Evolutionary conservation across 2,113 vertebrate genomes (phyloP).

Genomic region (Dipodomys ordii): DNA sequence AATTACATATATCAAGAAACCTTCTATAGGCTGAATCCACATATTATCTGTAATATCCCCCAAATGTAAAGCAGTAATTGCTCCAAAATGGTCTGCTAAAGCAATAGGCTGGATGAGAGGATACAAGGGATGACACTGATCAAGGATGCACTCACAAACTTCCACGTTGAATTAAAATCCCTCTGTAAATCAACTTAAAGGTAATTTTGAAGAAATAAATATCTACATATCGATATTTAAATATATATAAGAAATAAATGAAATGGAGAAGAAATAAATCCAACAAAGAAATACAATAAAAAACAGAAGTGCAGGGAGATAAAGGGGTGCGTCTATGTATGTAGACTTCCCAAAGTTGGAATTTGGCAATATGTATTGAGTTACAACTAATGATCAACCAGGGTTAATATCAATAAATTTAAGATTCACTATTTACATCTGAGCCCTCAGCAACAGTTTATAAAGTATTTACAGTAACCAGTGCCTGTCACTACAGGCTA

Average conservation of each 20-base stretch:
- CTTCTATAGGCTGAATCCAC: background rate
- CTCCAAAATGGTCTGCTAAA: too few species aligned
- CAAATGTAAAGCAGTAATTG: background rate
- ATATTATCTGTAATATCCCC: background rate
- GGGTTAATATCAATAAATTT: conserved; percentile 28
- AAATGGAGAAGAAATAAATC: background rate
- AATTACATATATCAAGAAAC: background rate
- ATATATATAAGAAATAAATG: too few species aligned
- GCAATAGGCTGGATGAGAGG: too few species aligned
- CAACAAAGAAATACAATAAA: conserved; percentile 16
- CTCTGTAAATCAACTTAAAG: too few species aligned
- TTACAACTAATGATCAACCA: conserved; percentile 11
- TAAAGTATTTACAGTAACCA: conserved; percentile 54
- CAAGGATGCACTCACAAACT: too few species aligned
- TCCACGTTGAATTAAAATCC: too few species aligned
- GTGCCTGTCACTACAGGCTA: conserved; percentile 34
- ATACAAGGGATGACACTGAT: too few species aligned
- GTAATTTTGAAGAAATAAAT: too few species aligned
- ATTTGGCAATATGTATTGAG: conserved; percentile 38
- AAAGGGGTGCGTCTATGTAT: background rate
- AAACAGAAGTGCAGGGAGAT: background rate
- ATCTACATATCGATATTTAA: too few species aligned
- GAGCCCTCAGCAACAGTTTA: conserved; percentile 37
- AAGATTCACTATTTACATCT: conserved; percentile 47
- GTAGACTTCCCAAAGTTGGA: background rate